Conservation (phyloP, 2,113 vertebrate species). For the Aegotheles bennettii region DNA sequence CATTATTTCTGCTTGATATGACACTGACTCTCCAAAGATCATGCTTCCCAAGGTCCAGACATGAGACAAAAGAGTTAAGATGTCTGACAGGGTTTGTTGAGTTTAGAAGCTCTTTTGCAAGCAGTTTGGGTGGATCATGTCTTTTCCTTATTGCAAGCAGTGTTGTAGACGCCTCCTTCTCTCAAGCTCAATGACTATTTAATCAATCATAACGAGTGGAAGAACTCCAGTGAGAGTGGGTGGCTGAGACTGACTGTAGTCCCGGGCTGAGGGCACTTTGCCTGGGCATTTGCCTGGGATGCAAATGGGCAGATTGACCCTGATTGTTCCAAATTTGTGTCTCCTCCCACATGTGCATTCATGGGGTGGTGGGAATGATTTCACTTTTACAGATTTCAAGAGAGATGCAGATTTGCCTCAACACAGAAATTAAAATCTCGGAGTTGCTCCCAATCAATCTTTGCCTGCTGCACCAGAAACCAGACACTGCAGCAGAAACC, state of each 20-base stretch:
- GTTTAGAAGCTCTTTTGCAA: not conserved
- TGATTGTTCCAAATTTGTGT: not conserved
- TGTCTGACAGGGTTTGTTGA: not conserved
- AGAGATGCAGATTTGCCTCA: not conserved
- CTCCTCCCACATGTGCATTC: not conserved
- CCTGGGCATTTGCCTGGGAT: not conserved
- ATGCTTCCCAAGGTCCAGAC: not conserved
- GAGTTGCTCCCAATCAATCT: not conserved
- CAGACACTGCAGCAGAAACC: not conserved
- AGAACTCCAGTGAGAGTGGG: not conserved
- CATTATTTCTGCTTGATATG: slow-evolving; percentile 3
- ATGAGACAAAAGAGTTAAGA: not conserved
- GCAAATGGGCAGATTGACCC: not conserved
- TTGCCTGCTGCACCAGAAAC: not conserved
- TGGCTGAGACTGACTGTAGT: accelerated
- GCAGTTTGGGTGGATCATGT: not conserved
- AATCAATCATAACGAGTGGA: slow-evolving; percentile 1
- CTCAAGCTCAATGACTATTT: not conserved
- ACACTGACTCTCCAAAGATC: not conserved
- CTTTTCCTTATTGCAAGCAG: not conserved
- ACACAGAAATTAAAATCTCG: not conserved
- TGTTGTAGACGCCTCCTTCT: not conserved
- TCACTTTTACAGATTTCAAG: not conserved
- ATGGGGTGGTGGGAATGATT: not conserved
- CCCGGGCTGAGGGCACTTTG: accelerated